Base-by-base conservation (phyloP, 2,113 vertebrate species). In the Silurus meridionalis region DNA sequence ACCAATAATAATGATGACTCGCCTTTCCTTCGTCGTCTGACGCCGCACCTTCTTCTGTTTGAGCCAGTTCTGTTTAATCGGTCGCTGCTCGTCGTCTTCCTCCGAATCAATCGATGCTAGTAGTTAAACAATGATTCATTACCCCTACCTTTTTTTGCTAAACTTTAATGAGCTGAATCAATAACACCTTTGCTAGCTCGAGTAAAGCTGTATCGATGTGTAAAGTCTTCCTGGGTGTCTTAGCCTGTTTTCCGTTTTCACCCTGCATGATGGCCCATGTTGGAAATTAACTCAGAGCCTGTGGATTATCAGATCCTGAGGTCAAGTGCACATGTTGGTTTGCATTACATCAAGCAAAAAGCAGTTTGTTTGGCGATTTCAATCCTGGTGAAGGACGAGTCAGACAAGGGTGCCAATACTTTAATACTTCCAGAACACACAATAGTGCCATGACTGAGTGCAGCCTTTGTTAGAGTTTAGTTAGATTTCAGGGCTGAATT, bases 121-220 rank as follows among this genome's bases (percentile, higher is more conserved):
- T 53, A 25, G 6, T 85, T 78, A 28, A n/a, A 11, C 28, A n/a
- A 14, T 28, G 58, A 55, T 37, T 66, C 48, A 79, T 79, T 79
- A 57, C 66, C 9, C n/a, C 0, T 66, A 69, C 82, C 50, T 67
- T 6, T 19, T 67, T 6, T 19, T n/a, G 84, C 52, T 85, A 79
- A 85, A 79, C 21, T 79, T 85, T 67, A 85, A 48, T 79, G 21
- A 67, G 61, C 50, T 67, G 75, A 79, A 80, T 46, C 37, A 64
- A 66, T 78, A 77, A 23, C 60, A 23, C 25, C 74, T 23, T 28
- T 52, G 61, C 11, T 15, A 57, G 50, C 25, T n/a, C 69, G 84
- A 19, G 10, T 55, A 67, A 85, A 23, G 25, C 37, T 77, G 9
- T 37, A 78, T 66, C 46, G 50, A 79, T 78, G 53, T 19, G 17